phyloP scores from a whole-genome alignment of 2,888 invertebrate genomes.

The Eupithecia inturbata region DNA sequence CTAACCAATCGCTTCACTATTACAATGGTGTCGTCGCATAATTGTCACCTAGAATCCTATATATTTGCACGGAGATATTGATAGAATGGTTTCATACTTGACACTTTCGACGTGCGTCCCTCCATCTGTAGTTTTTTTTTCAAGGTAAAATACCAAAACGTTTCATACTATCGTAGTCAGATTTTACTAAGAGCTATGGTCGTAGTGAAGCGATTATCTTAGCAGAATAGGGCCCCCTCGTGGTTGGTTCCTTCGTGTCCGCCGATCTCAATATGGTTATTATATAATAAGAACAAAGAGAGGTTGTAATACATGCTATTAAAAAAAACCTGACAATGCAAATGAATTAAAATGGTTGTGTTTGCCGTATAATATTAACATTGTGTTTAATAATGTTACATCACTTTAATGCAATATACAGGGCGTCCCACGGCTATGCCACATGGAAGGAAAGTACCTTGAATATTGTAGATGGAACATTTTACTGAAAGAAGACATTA shows the following conservation, averaged over 20 bases:
- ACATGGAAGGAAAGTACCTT: too few species aligned
- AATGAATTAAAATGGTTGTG: not conserved
- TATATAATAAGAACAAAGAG: not conserved
- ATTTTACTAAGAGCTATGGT: too few species aligned
- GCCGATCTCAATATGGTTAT: slow-evolving; percentile 6
- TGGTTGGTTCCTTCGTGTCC: not conserved
- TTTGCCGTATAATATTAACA: slow-evolving; percentile 3
- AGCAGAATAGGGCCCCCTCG: not conserved
- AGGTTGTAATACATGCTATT: not conserved
- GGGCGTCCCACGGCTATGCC: too few species aligned
- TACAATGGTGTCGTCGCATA: not conserved
- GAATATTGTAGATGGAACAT: too few species aligned
- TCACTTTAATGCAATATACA: slow-evolving; percentile 2
- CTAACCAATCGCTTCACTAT: not conserved
- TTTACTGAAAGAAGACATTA: too few species aligned
- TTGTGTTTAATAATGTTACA: slow-evolving; percentile 6
- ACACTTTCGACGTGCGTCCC: not conserved
- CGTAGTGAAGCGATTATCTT: not conserved
- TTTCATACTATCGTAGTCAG: too few species aligned
- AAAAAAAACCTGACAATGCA: not conserved
- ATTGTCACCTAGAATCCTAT: not conserved
- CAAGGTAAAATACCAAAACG: not conserved
- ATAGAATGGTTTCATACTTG: not conserved
- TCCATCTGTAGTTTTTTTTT: not conserved
- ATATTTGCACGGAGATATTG: not conserved